These are phyloP conservation scores for Pygmarrhopalites habei DNA, from an alignment of 1,140 invertebrate species.

Conservation along the genomic window DNA sequence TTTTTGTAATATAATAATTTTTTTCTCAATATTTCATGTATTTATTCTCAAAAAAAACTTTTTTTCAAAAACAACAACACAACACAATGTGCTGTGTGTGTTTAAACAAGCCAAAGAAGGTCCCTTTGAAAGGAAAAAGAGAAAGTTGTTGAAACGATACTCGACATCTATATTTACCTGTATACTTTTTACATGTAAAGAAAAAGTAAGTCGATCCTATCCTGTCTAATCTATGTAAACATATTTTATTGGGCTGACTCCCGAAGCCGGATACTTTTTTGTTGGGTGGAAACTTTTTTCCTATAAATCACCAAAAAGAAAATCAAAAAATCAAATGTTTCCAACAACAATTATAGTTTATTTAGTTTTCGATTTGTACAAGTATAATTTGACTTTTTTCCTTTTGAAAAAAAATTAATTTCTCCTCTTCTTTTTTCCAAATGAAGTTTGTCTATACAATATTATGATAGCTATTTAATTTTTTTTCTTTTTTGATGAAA, in stretches of 20 bases:
- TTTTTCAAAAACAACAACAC: no score
- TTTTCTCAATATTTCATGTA: no score
- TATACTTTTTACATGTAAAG: neutral
- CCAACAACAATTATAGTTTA: neutral
- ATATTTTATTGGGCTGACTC: slow-evolving; percentile 18
- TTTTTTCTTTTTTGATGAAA: neutral
- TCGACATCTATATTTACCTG: no score
- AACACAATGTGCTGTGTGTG: no score
- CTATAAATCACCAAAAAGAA: neutral
- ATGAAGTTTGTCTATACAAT: no score
- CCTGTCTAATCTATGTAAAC: no score
- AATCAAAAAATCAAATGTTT: neutral
- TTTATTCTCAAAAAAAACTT: no score
- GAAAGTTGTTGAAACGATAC: no score
- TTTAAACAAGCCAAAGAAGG: neutral
- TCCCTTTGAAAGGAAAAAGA: neutral
- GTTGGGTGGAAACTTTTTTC: neutral
- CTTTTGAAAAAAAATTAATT: neutral
- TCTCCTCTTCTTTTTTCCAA: no score
- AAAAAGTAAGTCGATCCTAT: no score
- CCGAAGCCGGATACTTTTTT: slow-evolving; percentile 16
- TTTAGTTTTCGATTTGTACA: neutral
- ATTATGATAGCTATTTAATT: neutral
- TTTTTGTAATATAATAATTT: no score
- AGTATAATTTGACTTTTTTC: neutral